Conservation (phyloP, 2,113 vertebrate genomes). For the Tragelaphus buxtoni region DNA sequence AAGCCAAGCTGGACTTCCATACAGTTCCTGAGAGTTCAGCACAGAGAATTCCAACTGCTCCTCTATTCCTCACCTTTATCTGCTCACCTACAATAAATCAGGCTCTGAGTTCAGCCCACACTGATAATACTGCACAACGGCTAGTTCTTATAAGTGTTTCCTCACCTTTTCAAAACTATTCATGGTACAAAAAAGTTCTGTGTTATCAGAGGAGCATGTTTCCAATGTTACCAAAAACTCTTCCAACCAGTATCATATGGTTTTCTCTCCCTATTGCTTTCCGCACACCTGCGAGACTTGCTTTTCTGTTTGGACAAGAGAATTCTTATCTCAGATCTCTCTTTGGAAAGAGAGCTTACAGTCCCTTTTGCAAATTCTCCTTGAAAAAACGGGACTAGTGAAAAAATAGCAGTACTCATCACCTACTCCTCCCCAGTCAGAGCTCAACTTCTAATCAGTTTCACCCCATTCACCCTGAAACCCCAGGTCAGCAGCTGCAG, state of each 20-base stretch:
- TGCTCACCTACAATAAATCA: conserved; percentile 47
- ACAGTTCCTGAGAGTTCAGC: conserved; percentile 21
- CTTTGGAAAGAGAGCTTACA: neutral
- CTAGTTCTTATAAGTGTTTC: too few species aligned
- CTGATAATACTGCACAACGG: neutral
- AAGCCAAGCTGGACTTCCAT: conserved; percentile 53
- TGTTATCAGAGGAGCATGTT: conserved; percentile 5
- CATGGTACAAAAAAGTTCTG: neutral
- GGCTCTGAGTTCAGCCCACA: neutral
- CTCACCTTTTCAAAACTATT: conserved; percentile 27
- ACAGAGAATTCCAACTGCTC: conserved; percentile 46
- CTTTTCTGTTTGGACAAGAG: neutral
- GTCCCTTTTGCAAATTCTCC: neutral
- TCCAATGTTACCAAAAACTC: neutral
- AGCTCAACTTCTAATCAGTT: neutral
- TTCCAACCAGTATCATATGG: neutral
- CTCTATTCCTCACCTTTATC: conserved; percentile 11
- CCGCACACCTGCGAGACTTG: neutral
- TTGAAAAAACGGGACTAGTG: neutral
- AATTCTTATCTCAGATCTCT: neutral
- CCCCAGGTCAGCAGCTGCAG: neutral
- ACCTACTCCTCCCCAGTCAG: neutral
- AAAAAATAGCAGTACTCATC: neutral
- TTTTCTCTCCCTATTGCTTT: neutral
- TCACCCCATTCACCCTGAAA: neutral